Percentiles rank a stretch among this genome's conserved stretches.
Evolutionary conservation across 2,888 invertebrate species (phyloP).

Genomic region (Brachycybe producta): DNA sequence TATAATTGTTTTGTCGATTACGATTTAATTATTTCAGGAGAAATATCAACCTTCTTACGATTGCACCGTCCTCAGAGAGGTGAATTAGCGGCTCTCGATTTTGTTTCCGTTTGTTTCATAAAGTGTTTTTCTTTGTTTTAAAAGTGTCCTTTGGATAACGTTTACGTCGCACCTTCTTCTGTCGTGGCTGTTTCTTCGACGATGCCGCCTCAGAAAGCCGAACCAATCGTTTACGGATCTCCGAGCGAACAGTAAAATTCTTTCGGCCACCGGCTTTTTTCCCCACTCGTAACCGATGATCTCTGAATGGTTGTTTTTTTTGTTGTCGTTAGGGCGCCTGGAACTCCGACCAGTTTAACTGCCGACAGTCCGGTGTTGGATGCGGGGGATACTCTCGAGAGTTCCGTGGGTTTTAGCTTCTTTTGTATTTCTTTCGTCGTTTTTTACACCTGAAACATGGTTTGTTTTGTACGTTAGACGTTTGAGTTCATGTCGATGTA

Average conservation of each 20-base stretch:
- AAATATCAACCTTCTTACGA: constrained; percentile 93
- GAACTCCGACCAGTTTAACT: constrained; percentile 18
- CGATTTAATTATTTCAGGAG: no score
- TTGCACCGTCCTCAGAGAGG: constrained; percentile 82
- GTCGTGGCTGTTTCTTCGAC: constrained; percentile 16
- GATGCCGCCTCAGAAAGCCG: constrained; percentile 17
- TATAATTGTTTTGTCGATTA: constrained; percentile 3
- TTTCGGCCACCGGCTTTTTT: background rate
- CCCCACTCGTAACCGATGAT: background rate
- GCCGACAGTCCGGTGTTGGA: constrained; percentile 18
- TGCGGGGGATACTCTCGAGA: constrained; percentile 14
- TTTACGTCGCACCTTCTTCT: constrained; percentile 17
- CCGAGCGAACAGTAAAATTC: constrained; percentile 19
- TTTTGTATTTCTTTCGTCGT: background rate
- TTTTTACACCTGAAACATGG: background rate
- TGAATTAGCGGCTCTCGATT: constrained; percentile 31
- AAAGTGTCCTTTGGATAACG: constrained; percentile 21
- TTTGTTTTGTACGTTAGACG: constrained; percentile 6
- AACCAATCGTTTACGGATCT: constrained; percentile 17
- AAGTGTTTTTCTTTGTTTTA: constrained; percentile 3
- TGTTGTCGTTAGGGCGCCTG: constrained; percentile 10
- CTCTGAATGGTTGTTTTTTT: background rate
- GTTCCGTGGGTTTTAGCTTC: background rate
- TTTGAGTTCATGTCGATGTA: constrained; percentile 21
- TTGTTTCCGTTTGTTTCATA: background rate